Percentiles rank a stretch among this genome's conserved stretches.
These are phyloP conservation scores for Scytalopus superciliaris DNA, from an alignment of 2,113 vertebrate species.

Conservation along the genomic window DNA sequence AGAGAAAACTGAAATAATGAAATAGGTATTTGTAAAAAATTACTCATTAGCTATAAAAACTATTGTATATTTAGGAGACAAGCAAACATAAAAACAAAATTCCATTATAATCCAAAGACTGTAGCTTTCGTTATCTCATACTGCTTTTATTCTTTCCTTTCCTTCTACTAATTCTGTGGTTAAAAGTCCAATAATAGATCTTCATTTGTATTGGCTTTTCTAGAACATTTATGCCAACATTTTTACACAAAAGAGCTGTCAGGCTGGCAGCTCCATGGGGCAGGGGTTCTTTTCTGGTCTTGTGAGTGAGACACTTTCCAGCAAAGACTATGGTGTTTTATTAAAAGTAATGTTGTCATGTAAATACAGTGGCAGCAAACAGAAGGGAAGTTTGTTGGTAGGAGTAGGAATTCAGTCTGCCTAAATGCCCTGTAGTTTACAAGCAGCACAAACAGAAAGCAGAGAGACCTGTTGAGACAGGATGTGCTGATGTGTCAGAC, in stretches of 20 bases:
- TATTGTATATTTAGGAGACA: not conserved
- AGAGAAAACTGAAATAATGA: not conserved
- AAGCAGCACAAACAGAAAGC: not conserved
- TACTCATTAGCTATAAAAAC: not conserved
- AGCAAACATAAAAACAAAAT: not conserved
- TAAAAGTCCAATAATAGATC: not conserved
- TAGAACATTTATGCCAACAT: not conserved
- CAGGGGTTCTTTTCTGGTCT: not conserved
- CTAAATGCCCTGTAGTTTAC: not conserved
- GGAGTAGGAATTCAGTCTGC: not conserved
- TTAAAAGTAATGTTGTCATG: not conserved
- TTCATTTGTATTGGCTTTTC: not conserved
- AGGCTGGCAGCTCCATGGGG: not conserved
- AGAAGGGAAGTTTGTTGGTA: not conserved
- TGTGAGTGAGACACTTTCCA: not conserved
- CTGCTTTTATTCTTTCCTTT: not conserved
- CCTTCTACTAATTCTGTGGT: not conserved
- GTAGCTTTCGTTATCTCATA: not conserved
- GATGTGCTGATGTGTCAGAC: rapidly evolving
- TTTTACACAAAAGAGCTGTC: not conserved
- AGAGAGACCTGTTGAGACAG: not conserved
- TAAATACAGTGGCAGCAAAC: not conserved
- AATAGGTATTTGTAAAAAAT: not conserved
- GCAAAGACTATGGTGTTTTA: not conserved
- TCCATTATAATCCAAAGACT: not conserved